Evolutionary conservation across 2,113 vertebrate species (phyloP), one percentile per base, ranked within the genome.

Genomic region (Oncorhynchus clarkii): DNA sequence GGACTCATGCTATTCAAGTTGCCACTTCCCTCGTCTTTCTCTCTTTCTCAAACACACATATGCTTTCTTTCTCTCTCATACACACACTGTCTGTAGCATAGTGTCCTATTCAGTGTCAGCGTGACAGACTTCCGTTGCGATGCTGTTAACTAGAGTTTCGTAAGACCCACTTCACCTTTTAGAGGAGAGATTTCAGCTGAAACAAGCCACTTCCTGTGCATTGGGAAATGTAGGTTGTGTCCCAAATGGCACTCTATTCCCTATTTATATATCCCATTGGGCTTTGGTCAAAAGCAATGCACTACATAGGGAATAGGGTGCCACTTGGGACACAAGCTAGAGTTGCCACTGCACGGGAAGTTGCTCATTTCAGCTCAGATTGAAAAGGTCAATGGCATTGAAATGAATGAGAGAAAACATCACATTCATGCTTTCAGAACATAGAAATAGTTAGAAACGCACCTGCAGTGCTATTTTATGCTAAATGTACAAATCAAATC

Each of bases 341-440:
- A 45, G 9, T 45, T 45, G 16, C 13, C 51, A 71, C 77, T 75
- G 68, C 74, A 83, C 83, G 82, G 71, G 62, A 82, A 79, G 77
- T 70, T 71, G 83, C 82, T 76, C 70, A 88, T 86, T 85, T 80
- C 54, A 73, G 66, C 54, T 74, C 73, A 75, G 84, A 84, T 85
- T 27, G 79, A 51, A 90, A 89, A 89, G 85, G 80, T 88, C 84
- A 84, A 79, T 69, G 76, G 31, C 51, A 72, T 54, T 70, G 73
- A 84, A 84, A 90, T 88, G 89, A 88, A 83, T 67, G 54, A 77
- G 14, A 87, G 79, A 85, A 87, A 89, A 89, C 85, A 89, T 88
- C 80, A 86, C 16, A 54, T 54, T 54, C 73, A 72, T 51, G 81
- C 85, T 86, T 89, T 86, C 67, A 85, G 81, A 79, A 81, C 72